A percentile compares a stretch with the other conserved stretches of the same genome.
Conservation (phyloP, 2,113 vertebrate species). For the Amia ocellicauda region DNA sequence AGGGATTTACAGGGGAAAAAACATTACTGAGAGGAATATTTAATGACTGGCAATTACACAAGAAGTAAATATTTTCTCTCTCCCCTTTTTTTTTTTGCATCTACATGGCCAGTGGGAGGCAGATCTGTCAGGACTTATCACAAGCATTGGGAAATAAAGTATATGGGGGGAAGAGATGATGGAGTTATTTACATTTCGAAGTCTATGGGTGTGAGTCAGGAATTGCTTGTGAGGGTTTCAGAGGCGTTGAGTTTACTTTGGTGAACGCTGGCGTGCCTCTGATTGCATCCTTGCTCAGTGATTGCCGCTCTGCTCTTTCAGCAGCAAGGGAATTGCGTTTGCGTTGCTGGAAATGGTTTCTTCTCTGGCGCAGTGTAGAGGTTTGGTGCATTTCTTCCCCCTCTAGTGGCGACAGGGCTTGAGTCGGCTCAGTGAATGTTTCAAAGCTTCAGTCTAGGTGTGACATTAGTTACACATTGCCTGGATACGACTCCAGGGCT, state of each 20-base stretch:
- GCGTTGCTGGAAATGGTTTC: too few species aligned
- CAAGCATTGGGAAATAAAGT: conserved; percentile 1
- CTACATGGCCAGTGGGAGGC: conserved; percentile 42
- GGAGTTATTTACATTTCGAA: neutral
- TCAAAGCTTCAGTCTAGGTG: too few species aligned
- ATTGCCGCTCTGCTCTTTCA: neutral
- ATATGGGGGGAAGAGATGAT: neutral
- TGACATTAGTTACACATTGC: too few species aligned
- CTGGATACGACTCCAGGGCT: too few species aligned
- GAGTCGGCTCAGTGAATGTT: too few species aligned
- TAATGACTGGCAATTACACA: conserved; percentile 58
- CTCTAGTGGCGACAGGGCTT: too few species aligned
- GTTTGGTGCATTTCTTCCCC: too few species aligned
- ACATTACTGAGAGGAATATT: conserved; percentile 51
- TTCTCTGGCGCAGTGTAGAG: too few species aligned
- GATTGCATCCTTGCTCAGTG: neutral
- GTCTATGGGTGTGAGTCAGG: neutral
- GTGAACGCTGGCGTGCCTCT: neutral
- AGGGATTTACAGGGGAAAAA: conserved; percentile 46
- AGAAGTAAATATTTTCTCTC: conserved; percentile 39
- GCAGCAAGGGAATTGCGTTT: too few species aligned
- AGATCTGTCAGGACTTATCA: conserved; percentile 31
- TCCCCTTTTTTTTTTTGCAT: conserved; percentile 32
- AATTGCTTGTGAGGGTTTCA: neutral
- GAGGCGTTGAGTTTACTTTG: conserved; percentile 5